phyloP scores from a whole-genome alignment of 2,113 vertebrate species.

The Ophthalmolycus amberensis region DNA sequence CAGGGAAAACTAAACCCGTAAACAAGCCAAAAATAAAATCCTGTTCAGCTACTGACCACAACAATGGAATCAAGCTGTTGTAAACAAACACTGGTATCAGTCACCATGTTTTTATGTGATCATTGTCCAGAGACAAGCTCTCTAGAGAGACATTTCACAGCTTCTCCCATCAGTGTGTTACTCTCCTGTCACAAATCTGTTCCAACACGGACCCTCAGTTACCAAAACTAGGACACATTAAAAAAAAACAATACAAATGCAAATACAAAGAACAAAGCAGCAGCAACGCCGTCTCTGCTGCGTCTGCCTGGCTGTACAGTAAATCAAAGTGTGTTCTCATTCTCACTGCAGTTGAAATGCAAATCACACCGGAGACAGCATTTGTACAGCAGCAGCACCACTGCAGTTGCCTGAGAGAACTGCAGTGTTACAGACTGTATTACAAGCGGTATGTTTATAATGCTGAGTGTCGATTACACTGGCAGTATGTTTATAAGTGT shows the following conservation, averaged over 20 bases:
- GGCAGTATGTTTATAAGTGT: not conserved
- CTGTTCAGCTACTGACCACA: conserved; percentile 11
- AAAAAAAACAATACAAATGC: not conserved
- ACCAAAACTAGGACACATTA: not conserved
- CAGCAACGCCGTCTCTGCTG: conserved; percentile 1
- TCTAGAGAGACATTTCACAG: conserved; percentile 53
- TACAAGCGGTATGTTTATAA: too few relatives aligned
- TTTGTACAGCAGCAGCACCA: conserved; percentile 79
- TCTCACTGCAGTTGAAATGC: conserved; percentile 72
- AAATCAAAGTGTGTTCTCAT: conserved; percentile 52
- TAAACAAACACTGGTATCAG: conserved; percentile 30
- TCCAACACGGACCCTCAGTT: not conserved
- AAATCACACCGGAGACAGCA: conserved; percentile 62
- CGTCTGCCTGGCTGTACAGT: conserved; percentile 1
- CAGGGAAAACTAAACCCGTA: not conserved
- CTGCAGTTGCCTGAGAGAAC: conserved; percentile 74
- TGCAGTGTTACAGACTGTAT: conserved; percentile 54
- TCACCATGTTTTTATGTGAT: conserved; percentile 65
- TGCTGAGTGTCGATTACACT: not conserved
- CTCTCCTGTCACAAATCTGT: conserved; percentile 33
- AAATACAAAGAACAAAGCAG: conserved; percentile 6
- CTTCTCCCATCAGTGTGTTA: conserved; percentile 31
- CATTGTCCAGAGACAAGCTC: conserved; percentile 63
- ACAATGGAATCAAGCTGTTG: conserved; percentile 29
- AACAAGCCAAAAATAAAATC: not conserved